phyloP scores from a whole-genome alignment of 2,113 vertebrate species.

The Albula glossodonta region DNA sequence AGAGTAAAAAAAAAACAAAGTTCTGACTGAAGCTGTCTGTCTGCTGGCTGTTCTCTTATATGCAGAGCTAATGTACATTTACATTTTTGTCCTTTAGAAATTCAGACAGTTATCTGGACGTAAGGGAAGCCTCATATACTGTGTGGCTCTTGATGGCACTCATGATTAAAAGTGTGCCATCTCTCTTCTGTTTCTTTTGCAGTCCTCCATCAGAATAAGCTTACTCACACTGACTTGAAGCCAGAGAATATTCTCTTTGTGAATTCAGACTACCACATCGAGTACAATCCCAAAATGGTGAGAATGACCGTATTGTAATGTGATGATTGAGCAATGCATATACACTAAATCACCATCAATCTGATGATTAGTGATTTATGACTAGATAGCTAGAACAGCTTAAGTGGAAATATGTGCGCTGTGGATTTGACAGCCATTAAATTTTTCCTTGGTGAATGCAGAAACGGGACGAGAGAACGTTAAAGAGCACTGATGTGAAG shows the following conservation, averaged over 20 bases:
- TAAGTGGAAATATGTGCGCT: background rate
- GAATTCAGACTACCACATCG: conserved; percentile 79
- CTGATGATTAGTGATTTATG: too few relatives aligned
- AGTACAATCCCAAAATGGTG: conserved; percentile 81
- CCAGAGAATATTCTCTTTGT: conserved; percentile 96
- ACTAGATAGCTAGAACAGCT: background rate
- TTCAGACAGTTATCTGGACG: too few relatives aligned
- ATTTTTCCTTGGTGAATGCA: conserved; percentile 51
- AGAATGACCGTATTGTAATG: conserved; percentile 36
- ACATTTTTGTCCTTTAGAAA: too few relatives aligned
- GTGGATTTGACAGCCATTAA: background rate
- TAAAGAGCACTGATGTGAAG: conserved; percentile 86
- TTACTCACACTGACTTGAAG: conserved; percentile 96
- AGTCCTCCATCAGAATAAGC: conserved; percentile 91
- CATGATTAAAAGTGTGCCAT: background rate
- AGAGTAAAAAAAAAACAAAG: too few relatives aligned
- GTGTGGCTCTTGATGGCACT: background rate
- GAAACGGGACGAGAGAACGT: conserved; percentile 78
- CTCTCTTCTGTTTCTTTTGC: conserved; percentile 31
- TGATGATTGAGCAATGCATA: background rate
- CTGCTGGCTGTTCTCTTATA: too few relatives aligned
- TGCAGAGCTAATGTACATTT: too few relatives aligned
- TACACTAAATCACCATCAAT: background rate
- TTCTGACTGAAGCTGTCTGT: too few relatives aligned
- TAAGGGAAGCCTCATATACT: too few relatives aligned